Conservation (phyloP, 1,140 invertebrate genomes). For the Aphis craccivora region DNA sequence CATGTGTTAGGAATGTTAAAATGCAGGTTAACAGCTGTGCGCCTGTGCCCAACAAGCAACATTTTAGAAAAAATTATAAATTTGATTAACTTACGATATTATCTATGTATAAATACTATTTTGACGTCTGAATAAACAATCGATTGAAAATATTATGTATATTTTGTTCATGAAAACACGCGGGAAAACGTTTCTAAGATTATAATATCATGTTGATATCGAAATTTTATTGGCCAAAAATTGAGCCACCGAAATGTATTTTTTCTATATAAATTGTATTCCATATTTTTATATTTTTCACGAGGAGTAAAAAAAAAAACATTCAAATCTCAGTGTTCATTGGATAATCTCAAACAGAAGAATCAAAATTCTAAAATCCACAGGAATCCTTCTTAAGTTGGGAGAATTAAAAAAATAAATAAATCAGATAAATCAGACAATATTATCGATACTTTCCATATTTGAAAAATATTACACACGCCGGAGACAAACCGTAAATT, state of each 20-base stretch:
- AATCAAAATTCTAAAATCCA: neutral
- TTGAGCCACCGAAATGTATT: no score
- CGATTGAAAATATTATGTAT: neutral
- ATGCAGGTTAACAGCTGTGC: neutral
- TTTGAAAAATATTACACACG: neutral
- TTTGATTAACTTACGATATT: neutral
- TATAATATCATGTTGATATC: no score
- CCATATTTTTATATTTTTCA: no score
- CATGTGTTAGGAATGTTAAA: slow-evolving; percentile 8
- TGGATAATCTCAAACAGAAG: no score
- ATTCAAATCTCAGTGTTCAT: no score
- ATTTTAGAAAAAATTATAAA: neutral
- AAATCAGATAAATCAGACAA: neutral
- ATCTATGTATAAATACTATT: no score
- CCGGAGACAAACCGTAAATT: no score
- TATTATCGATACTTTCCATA: neutral
- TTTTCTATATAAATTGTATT: no score
- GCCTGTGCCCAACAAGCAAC: no score
- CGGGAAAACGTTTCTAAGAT: neutral
- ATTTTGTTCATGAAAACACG: neutral
- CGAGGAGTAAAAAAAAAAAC: no score
- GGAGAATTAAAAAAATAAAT: neutral
- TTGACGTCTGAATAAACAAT: neutral
- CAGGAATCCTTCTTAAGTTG: neutral
- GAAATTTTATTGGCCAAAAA: no score